Percentiles rank a stretch among this genome's conserved stretches.
phyloP scores from a whole-genome alignment of 2,113 vertebrate species.

The Neoarius graeffei region DNA sequence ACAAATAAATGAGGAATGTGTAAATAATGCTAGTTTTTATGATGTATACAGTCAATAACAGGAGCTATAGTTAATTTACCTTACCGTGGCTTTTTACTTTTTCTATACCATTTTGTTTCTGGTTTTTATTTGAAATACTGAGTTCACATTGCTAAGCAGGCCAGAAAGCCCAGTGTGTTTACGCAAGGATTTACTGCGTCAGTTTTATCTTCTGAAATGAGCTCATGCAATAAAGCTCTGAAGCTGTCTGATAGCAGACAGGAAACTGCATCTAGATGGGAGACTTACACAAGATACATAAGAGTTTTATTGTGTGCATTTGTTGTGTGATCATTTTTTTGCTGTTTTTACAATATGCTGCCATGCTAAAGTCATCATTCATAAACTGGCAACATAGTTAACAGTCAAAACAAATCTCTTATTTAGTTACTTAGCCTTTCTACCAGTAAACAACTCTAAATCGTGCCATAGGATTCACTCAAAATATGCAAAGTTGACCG shows the following conservation, averaged over 20 bases:
- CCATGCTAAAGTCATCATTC: neutral
- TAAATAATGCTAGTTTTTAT: neutral
- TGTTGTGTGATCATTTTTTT: neutral
- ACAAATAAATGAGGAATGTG: neutral
- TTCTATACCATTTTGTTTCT: neutral
- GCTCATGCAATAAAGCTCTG: conserved; percentile 15
- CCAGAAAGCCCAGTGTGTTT: conserved; percentile 2
- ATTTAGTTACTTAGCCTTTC: neutral
- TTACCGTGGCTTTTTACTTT: neutral
- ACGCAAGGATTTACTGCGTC: conserved; percentile 29
- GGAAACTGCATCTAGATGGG: neutral
- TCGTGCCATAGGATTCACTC: neutral
- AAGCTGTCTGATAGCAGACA: neutral
- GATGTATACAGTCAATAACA: neutral
- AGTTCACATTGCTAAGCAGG: neutral
- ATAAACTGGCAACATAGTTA: neutral
- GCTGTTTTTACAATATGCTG: neutral
- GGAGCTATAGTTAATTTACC: neutral
- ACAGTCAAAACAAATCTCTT: neutral
- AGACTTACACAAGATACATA: neutral
- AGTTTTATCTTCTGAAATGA: conserved; percentile 15
- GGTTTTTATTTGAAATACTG: neutral
- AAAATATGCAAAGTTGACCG: neutral
- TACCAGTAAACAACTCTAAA: neutral
- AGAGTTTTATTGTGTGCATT: neutral